Evolutionary conservation across 2,888 invertebrate species (phyloP), one percentile per base, ranked within the genome.

Genomic region (Plutella xylostella): DNA sequence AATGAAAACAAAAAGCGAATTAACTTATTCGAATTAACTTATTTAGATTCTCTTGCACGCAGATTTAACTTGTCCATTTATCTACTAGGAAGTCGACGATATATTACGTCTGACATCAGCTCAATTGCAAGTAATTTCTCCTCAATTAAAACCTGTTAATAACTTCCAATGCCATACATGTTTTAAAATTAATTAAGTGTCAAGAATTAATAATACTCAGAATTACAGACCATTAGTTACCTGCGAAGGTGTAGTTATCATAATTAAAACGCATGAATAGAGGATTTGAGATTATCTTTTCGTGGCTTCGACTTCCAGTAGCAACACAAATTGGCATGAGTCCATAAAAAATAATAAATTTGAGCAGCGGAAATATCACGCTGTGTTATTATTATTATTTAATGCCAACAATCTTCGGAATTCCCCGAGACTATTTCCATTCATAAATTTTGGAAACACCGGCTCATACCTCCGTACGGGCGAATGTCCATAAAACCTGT

Each of bases 401-500:
- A 80, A 74, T 75, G 75, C 70, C 68, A 72, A 70, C 78, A 79
- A 83, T 79, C 76, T 78, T 78, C 77, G 73, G 76, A 65, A 78
- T 79, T 78, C 78, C 76, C 77, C 74, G 77, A 78, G 75, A 74
- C 68, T 77, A 78, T 80, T 79, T 72, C 76, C 83, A 83, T 83
- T 83, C 83, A 83, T 79, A 82, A 80, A 72, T 68, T 58, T 63
- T 64, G 70, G 69, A 68, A 66, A 65, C 49, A 53, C 67, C 67
- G 65, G 70, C 65, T 65, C 68, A 63, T 60, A 68, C 66, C 62
- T 55, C 68, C 71, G 70, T 78, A 73, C 77, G 73, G 73, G 75
- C 72, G 65, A 68, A 65, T 63, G 66, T 71, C 42, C 72, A 72
- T 71, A 73, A 75, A 83, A 83, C 83, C 80, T 68, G 82, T 82